These are phyloP conservation scores for Oreochromis tanganicae DNA, from an alignment of 2,113 vertebrate genomes.

Conservation along the genomic window DNA sequence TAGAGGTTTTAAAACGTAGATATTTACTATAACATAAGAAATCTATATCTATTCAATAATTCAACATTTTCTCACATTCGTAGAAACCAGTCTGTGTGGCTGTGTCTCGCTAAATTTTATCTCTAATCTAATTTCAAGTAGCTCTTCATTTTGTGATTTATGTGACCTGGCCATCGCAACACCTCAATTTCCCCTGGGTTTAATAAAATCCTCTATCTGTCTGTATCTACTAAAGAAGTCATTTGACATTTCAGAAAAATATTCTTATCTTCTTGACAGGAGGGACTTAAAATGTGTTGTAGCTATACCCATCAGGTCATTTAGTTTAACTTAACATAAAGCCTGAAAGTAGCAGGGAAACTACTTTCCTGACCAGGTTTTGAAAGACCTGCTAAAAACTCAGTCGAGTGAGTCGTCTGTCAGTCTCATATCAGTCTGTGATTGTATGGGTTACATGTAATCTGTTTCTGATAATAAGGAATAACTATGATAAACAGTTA, in stretches of 20 bases:
- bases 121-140: fast-evolving
- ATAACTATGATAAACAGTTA: not conserved
- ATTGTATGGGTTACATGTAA: not conserved
- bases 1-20: not conserved
- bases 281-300: not conserved
- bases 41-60: not conserved
- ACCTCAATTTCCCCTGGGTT: not conserved
- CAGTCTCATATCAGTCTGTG: not conserved
- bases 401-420: not conserved
- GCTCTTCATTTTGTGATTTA: not conserved
- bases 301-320: not conserved
- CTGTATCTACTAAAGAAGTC: not conserved
- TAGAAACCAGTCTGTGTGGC: not conserved
- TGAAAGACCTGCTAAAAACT: not conserved
- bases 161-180: not conserved
- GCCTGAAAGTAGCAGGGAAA: not conserved
- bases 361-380: no score
- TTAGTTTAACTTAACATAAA: not conserved
- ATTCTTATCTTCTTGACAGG: not conserved
- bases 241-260: not conserved
- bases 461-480: not conserved
- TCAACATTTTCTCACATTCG: not conserved
- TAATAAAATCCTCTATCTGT: not conserved
- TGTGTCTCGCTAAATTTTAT: not conserved
- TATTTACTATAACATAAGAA: not conserved